A percentile compares a stretch with the other conserved stretches of the same genome.
These are phyloP conservation scores for Myxocyprinus asiaticus DNA, from an alignment of 2,113 vertebrate genomes.

Conservation along the genomic window DNA sequence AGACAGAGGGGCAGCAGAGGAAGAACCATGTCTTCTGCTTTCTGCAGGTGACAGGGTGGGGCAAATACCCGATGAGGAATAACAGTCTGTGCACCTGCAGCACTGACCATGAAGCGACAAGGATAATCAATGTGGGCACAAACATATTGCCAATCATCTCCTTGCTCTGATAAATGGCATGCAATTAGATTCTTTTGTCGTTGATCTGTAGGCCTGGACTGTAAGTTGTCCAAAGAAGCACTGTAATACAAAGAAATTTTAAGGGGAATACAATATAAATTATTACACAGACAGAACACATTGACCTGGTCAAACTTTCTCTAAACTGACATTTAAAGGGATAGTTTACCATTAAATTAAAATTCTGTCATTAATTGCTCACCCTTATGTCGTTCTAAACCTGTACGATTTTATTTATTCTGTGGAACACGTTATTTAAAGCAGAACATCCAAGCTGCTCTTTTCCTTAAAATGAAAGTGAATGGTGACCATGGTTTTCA, in stretches of 20 bases:
- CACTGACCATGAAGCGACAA: constrained; percentile 82
- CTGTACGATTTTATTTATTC: too few species aligned
- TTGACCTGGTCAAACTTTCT: too few species aligned
- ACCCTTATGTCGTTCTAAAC: too few species aligned
- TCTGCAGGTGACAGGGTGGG: constrained; percentile 73
- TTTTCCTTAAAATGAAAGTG: too few species aligned
- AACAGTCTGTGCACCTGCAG: constrained; percentile 73
- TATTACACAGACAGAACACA: not conserved
- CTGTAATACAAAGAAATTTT: constrained; percentile 3
- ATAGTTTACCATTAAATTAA: too few species aligned
- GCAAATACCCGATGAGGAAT: constrained; percentile 89
- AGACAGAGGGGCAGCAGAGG: constrained; percentile 82
- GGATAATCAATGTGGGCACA: constrained; percentile 89
- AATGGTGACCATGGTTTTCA: too few species aligned
- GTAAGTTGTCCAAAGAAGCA: not conserved
- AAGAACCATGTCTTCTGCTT: constrained; percentile 76
- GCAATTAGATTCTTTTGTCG: not conserved
- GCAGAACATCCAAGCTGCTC: too few species aligned
- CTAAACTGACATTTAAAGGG: too few species aligned
- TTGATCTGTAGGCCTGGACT: not conserved
- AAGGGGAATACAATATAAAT: not conserved
- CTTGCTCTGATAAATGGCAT: not conserved
- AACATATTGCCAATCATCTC: constrained; percentile 54
- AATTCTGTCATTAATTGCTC: too few species aligned
- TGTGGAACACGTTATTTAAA: too few species aligned